Percentiles rank a stretch among this genome's conserved stretches.
phyloP scores from a whole-genome alignment of 2,888 invertebrate genomes.

The Acronicta alni region DNA sequence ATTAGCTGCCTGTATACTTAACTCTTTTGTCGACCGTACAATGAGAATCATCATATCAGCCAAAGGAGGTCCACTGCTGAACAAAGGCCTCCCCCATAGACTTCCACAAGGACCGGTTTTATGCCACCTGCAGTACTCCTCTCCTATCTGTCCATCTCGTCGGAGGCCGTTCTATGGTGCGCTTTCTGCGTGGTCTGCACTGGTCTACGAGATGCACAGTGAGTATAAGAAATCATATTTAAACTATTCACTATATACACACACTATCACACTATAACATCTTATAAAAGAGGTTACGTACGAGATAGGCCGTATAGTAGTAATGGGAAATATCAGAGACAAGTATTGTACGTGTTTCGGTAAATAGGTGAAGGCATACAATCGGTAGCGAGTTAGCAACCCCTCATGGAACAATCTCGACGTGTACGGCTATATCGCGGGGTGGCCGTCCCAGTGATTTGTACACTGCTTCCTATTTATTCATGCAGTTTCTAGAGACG shows the following conservation, averaged over 20 bases:
- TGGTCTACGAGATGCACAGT: too few species aligned
- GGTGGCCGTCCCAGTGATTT: slow-evolving; percentile 75
- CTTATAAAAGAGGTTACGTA: slow-evolving; percentile 30
- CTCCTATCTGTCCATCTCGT: too few species aligned
- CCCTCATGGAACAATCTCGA: slow-evolving; percentile 58
- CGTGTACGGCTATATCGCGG: slow-evolving; percentile 60
- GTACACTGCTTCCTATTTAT: slow-evolving; percentile 84
- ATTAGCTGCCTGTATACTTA: too few species aligned
- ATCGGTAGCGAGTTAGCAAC: slow-evolving; percentile 51
- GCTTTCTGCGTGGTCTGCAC: too few species aligned
- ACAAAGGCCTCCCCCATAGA: too few species aligned
- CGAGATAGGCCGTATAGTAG: slow-evolving; percentile 25
- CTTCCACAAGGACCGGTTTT: too few species aligned
- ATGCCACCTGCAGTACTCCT: too few species aligned
- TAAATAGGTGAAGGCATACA: slow-evolving; percentile 44
- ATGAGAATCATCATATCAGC: too few species aligned
- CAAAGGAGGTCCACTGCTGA: too few species aligned
- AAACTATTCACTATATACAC: slow-evolving; percentile 21
- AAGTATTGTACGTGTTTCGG: slow-evolving; percentile 41
- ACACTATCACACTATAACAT: slow-evolving; percentile 19
- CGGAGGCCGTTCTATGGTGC: too few species aligned
- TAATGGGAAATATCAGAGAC: slow-evolving; percentile 47
- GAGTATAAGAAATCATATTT: slow-evolving; percentile 22
- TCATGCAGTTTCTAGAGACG: slow-evolving; percentile 84
- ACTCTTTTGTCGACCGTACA: too few species aligned